Evolutionary conservation across 2,113 vertebrate genomes (phyloP).

Genomic region (Emydura subglobosa): DNA sequence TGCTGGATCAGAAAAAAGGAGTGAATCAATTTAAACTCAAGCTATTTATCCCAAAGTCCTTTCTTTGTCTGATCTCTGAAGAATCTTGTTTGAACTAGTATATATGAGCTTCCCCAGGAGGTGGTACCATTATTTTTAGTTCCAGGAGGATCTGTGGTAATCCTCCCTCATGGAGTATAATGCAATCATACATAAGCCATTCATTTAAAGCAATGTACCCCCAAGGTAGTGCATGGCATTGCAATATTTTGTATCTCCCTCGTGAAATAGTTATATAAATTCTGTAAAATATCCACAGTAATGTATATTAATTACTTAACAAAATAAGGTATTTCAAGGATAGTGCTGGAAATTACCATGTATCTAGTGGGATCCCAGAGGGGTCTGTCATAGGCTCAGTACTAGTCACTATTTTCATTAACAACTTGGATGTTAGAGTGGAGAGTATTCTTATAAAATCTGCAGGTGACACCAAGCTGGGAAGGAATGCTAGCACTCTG

Average conservation of each 20-base stretch:
- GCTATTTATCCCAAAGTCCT: neutral
- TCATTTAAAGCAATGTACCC: neutral
- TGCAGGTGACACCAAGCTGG: neutral
- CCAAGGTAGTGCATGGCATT: neutral
- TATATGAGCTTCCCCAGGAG: neutral
- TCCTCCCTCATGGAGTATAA: neutral
- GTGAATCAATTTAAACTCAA: neutral
- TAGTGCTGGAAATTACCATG: neutral
- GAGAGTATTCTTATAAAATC: neutral
- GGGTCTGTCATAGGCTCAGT: neutral
- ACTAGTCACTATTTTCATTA: neutral
- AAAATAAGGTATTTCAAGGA: neutral
- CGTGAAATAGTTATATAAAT: neutral
- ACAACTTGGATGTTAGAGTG: neutral
- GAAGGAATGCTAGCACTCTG: neutral
- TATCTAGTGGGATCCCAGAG: neutral
- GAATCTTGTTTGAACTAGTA: neutral
- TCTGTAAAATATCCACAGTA: neutral
- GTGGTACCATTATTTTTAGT: no score
- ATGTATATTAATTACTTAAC: neutral
- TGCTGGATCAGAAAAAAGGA: neutral
- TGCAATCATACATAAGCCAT: neutral
- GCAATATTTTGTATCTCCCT: neutral
- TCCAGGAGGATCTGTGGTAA: neutral
- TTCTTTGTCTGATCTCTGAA: neutral